Conservation (phyloP, 2,888 invertebrate genomes). For the Temnothorax ravouxi region DNA sequence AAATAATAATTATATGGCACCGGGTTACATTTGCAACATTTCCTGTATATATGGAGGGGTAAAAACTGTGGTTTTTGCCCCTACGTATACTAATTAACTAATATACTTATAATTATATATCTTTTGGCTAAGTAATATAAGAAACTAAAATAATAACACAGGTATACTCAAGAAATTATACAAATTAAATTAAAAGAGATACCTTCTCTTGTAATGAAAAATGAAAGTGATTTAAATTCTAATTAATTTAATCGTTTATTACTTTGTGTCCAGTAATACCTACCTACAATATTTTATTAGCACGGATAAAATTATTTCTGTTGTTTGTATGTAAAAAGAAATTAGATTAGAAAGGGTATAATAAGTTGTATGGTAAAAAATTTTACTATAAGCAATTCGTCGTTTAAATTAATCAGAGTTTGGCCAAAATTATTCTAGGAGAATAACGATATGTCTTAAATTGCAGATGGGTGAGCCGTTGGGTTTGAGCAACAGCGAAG, state of each 20-base stretch:
- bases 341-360: neutral
- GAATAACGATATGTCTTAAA: neutral
- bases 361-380: neutral
- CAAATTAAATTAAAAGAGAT: constrained; percentile 12
- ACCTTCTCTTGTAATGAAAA: neutral
- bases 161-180: neutral
- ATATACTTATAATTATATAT: neutral
- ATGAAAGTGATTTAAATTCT: neutral
- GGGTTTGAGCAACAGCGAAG: constrained; percentile 90
- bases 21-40: neutral
- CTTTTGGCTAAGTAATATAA: neutral
- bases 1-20: constrained; percentile 3
- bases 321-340: neutral
- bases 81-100: no score
- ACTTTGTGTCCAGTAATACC: neutral
- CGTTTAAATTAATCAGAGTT: neutral
- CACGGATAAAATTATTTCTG: neutral
- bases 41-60: neutral
- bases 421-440: neutral
- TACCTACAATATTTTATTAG: neutral
- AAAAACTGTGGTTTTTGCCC: no score
- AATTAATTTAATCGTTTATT: neutral
- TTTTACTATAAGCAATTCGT: neutral
- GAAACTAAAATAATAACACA: constrained; percentile 8
- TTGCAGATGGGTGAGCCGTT: constrained; percentile 87